Percentiles rank a stretch among this genome's conserved stretches.
phyloP scores from a whole-genome alignment of 2,113 vertebrate genomes.

The Clarias macrocephalus region DNA sequence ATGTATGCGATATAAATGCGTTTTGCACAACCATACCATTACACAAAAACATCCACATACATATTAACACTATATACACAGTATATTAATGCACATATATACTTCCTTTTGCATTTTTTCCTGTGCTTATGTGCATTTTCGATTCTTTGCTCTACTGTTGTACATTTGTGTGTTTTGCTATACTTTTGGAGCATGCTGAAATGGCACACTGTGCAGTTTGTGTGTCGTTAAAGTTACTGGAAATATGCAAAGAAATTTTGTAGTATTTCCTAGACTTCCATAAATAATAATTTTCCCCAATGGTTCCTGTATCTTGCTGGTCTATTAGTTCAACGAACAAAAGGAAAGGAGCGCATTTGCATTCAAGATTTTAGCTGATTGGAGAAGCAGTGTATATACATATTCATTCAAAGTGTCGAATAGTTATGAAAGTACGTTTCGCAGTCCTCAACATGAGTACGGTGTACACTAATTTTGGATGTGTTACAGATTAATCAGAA shows the following conservation, averaged over 20 bases:
- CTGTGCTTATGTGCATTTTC: not conserved
- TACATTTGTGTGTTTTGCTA: not conserved
- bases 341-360: not conserved
- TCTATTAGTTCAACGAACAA: not conserved
- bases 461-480: not conserved
- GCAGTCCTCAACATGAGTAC: not conserved
- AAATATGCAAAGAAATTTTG: not conserved
- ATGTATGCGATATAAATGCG: not conserved
- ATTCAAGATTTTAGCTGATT: not conserved
- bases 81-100: not conserved
- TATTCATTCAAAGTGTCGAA: conserved; percentile 28
- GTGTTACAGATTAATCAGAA: not conserved
- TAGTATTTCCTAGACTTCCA: not conserved
- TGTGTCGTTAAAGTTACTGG: not conserved
- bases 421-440: not conserved
- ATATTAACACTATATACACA: not conserved
- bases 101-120: not conserved
- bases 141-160: not conserved
- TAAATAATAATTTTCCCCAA: not conserved
- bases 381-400: conserved; percentile 16
- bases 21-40: not conserved
- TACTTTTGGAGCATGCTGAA: not conserved
- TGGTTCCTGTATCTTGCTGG: not conserved
- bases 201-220: not conserved
- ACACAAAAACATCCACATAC: not conserved